Percentiles rank a stretch among this genome's conserved stretches.
Evolutionary conservation across 2,888 invertebrate species (phyloP).

Genomic region (Stenchaetothrips biformis): DNA sequence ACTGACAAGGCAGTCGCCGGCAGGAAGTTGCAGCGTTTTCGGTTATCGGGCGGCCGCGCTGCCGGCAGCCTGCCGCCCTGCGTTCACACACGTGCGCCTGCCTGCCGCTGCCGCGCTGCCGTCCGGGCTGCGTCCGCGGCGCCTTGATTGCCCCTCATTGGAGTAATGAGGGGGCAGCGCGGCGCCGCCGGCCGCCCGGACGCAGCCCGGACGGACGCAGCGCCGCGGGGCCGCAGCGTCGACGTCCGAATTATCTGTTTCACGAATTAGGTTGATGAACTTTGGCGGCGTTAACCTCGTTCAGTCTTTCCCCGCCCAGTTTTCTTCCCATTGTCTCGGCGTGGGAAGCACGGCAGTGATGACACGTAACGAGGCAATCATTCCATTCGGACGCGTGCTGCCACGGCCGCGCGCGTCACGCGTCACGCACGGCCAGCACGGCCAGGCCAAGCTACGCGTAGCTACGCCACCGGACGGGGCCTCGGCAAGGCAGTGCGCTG

Average conservation of each 20-base stretch:
- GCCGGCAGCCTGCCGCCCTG: not conserved
- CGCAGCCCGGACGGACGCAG: not conserved
- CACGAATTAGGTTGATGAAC: conserved; percentile 24
- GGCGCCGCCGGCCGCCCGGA: too few relatives aligned
- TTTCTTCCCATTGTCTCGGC: not conserved
- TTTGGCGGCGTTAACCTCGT: not conserved
- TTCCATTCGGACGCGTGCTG: not conserved
- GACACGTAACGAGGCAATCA: conserved; percentile 14
- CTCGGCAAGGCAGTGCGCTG: not conserved
- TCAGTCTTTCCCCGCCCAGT: not conserved
- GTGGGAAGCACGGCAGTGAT: conserved; percentile 5
- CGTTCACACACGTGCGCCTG: not conserved
- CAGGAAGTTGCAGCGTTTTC: not conserved
- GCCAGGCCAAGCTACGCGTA: too few relatives aligned
- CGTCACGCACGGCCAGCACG: not conserved
- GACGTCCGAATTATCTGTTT: conserved; percentile 24
- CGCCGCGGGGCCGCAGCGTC: not conserved
- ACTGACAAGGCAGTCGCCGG: not conserved
- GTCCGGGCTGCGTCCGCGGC: too few relatives aligned
- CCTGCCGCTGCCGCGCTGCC: not conserved
- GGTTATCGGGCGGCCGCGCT: not conserved
- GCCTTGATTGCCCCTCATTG: too few relatives aligned
- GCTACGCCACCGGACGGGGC: too few relatives aligned
- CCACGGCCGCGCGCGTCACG: not conserved
- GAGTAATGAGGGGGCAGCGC: too few relatives aligned